These are phyloP conservation scores for Talpa occidentalis DNA, from an alignment of 2,113 vertebrate species.

Conservation along the genomic window DNA sequence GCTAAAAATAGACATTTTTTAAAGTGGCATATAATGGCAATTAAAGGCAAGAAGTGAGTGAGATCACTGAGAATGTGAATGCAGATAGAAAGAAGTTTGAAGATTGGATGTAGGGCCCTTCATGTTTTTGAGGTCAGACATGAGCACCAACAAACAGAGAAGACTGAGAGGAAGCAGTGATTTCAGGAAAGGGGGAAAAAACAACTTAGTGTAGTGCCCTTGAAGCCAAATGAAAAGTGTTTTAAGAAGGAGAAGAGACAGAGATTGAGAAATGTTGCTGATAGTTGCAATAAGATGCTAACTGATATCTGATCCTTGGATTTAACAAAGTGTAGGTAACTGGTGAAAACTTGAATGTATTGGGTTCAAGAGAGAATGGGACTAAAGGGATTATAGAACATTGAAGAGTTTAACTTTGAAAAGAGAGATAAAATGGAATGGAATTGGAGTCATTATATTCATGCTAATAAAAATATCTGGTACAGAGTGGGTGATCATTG, in stretches of 20 bases:
- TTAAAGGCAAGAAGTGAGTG: neutral
- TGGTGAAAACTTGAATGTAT: conserved; percentile 9
- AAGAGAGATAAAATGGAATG: neutral
- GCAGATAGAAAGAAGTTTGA: conserved; percentile 1
- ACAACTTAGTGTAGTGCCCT: neutral
- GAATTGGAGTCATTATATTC: neutral
- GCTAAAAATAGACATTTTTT: neutral
- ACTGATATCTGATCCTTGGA: neutral
- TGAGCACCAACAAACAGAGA: neutral
- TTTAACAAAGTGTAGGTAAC: conserved; percentile 25
- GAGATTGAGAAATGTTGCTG: neutral
- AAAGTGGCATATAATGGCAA: neutral
- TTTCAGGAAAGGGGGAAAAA: neutral
- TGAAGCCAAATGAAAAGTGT: conserved; percentile 19
- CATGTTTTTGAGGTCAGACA: conserved; percentile 17
- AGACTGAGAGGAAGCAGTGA: neutral
- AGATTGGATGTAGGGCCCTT: neutral
- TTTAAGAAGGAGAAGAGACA: conserved; percentile 31
- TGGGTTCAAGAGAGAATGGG: neutral
- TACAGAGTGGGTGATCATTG: neutral
- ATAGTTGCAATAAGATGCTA: neutral
- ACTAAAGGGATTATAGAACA: neutral
- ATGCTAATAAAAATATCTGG: neutral
- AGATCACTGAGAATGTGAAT: neutral
- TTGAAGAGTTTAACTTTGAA: neutral